phyloP scores from a whole-genome alignment of 2,888 invertebrate genomes.

The Calameuta pallipes region DNA sequence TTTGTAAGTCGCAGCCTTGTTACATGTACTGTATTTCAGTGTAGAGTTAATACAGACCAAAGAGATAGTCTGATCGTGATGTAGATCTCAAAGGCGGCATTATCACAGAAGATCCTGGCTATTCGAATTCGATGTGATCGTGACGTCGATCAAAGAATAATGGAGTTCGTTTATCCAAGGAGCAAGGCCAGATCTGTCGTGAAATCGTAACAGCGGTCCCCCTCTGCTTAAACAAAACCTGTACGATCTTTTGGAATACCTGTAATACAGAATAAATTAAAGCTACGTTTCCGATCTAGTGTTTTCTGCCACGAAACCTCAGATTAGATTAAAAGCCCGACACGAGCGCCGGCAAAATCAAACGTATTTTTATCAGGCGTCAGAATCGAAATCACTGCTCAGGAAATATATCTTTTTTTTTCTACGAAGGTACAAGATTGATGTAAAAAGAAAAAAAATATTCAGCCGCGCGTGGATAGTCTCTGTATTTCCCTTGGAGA shows the following conservation, averaged over 20 bases:
- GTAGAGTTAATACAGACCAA: background rate
- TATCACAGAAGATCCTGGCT: background rate
- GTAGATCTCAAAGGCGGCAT: background rate
- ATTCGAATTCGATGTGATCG: background rate
- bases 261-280: background rate
- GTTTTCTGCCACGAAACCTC: background rate
- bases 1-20: background rate
- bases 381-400: background rate
- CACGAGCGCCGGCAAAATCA: slow-evolving; percentile 13
- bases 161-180: background rate
- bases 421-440: background rate
- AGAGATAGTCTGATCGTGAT: background rate
- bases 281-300: background rate
- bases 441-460: background rate
- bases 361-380: slow-evolving; percentile 4
- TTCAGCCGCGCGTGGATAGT: background rate
- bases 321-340: slow-evolving; percentile 20
- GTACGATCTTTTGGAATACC: background rate
- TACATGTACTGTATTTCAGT: background rate
- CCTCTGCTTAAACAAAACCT: background rate
- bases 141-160: background rate
- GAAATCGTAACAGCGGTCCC: background rate
- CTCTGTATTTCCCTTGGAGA: background rate
- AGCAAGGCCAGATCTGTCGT: background rate
- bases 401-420: background rate